phyloP scores from a whole-genome alignment of 2,888 invertebrate genomes.

The Molorchus minor region DNA sequence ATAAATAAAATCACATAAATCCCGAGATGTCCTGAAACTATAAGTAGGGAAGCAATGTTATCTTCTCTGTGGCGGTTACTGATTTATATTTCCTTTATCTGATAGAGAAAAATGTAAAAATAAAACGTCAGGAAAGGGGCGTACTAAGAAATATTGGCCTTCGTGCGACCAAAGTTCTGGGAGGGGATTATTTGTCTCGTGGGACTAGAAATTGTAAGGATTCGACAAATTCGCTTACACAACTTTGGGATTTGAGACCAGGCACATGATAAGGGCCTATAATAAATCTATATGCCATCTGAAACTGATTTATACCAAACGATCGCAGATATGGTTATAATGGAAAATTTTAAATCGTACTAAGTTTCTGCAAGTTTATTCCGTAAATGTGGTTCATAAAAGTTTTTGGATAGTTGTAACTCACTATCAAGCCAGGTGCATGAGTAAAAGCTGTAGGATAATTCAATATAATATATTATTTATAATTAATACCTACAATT shows the following conservation, averaged over 20 bases:
- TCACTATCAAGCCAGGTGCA: too few species aligned
- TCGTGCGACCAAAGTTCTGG: slow-evolving; percentile 36
- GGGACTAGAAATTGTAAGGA: slow-evolving; percentile 48
- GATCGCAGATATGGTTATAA: too few species aligned
- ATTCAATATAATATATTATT: too few species aligned
- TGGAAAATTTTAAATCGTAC: too few species aligned
- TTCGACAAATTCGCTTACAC: slow-evolving; percentile 52
- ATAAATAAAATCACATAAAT: slow-evolving; percentile 45
- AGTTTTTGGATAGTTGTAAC: too few species aligned
- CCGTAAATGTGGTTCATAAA: too few species aligned
- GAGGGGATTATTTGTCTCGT: slow-evolving; percentile 44
- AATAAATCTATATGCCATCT: too few species aligned
- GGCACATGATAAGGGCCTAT: slow-evolving; percentile 5
- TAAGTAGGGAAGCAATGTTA: slow-evolving; percentile 47
- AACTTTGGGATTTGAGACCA: slow-evolving; percentile 42
- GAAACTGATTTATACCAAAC: too few species aligned
- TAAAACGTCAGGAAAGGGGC: slow-evolving; percentile 40
- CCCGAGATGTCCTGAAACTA: slow-evolving; percentile 42
- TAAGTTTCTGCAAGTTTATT: too few species aligned
- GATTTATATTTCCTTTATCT: slow-evolving; percentile 51
- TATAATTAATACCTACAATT: too few species aligned
- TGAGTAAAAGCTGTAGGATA: too few species aligned
- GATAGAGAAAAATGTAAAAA: slow-evolving; percentile 47
- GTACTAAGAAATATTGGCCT: slow-evolving; percentile 37
- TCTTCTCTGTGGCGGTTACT: slow-evolving; percentile 49